Base-by-base conservation (phyloP, 1,140 invertebrate genomes). In the Macrobrachium nipponense region DNA sequence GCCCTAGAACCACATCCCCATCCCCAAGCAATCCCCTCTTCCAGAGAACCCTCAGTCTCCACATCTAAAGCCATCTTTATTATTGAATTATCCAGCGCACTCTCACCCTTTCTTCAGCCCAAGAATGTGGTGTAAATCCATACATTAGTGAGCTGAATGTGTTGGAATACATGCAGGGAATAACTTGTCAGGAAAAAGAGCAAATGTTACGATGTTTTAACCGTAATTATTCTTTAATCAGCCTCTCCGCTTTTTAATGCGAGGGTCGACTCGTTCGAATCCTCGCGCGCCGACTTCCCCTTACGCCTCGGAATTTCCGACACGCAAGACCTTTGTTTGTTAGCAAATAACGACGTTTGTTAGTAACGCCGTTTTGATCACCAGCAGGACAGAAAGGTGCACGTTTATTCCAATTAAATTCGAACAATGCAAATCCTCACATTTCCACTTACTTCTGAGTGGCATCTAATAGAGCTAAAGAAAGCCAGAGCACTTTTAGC, bases 191-290 rank as follows among this genome's bases (percentile, higher is more conserved):
- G 23, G 72, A 75, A 86, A 86, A 79, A 72, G 86, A 82, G 86
- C 86, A 87, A 87, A 87, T 87, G 86, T 87, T 87, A 87, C 86
- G 62, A 82, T 87, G 86, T 87, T 82, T 87, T 83, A 87, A 64
- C 62, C 86, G 81, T 87, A 87, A 87, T 87, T 83, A 87, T 87
- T 87, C 86, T 87, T 87, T 87, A 87, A 87, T 87, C 86, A 87
- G 86, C 75, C 80, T 78, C 81, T 82, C 81, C 81, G 86, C 80
- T 83, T 87, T 87, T 87, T 87, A 87, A 87, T 87, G 86, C 86
- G 81, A 61, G 79, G 80, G 86, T 36, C 68, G 77, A 5, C 64
- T 59, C 61, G 86, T 87, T 23, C 86, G 86, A 80, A 83, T 64
- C 58, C 43, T n/a, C 15, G 14, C 44, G 18, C 23, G 17, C 11